A percentile compares a stretch with the other conserved stretches of the same genome.
Conservation (phyloP, 2,888 invertebrate genomes). For the Corbicula japonica region DNA sequence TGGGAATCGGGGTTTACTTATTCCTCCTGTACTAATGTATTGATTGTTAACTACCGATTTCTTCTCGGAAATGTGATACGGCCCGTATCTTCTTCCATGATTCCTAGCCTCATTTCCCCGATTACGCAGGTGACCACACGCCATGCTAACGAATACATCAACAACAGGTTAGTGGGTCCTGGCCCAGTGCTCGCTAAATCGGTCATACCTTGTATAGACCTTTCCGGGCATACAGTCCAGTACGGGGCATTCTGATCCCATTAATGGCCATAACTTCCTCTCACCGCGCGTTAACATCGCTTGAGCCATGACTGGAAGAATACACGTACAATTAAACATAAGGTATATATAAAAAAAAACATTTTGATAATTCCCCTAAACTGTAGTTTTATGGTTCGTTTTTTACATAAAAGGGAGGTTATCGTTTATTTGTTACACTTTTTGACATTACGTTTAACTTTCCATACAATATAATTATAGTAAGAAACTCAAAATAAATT, state of each 20-base stretch:
- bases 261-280: not conserved
- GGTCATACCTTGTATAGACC: not conserved
- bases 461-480: too few relatives aligned
- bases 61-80: not conserved
- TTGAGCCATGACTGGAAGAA: too few relatives aligned
- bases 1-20: not conserved
- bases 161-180: not conserved
- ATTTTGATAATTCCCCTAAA: too few relatives aligned
- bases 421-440: too few relatives aligned
- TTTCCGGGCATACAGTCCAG: not conserved
- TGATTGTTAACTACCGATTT: not conserved
- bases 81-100: not conserved
- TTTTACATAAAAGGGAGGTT: too few relatives aligned
- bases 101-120: not conserved
- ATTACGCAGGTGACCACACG: not conserved
- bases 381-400: too few relatives aligned
- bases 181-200: conserved; percentile 3
- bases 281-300: not conserved
- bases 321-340: too few relatives aligned
- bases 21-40: not conserved
- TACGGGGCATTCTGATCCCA: not conserved
- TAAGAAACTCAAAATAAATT: too few relatives aligned
- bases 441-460: too few relatives aligned
- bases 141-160: not conserved
- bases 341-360: too few relatives aligned